These are phyloP conservation scores for Barbus barbus DNA, from an alignment of 2,113 vertebrate genomes.

Conservation along the genomic window DNA sequence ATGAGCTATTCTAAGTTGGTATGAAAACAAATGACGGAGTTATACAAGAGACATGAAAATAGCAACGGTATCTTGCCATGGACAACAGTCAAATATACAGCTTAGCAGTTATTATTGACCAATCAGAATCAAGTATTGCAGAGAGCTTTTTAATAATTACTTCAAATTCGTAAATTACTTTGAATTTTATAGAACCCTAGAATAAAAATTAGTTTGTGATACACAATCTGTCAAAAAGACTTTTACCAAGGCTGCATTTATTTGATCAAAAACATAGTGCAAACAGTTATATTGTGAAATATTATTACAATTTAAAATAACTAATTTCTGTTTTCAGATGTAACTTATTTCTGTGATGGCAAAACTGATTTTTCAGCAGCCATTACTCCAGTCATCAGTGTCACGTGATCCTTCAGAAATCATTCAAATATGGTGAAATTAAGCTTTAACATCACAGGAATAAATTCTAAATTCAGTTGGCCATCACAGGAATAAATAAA, in stretches of 20 bases:
- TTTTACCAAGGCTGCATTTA: not conserved
- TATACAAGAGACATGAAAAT: not conserved
- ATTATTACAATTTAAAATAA: not conserved
- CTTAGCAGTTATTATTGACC: not conserved
- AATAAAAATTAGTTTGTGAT: not conserved
- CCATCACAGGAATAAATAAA: not conserved
- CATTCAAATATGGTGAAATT: not conserved
- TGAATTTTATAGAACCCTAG: not conserved
- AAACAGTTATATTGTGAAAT: not conserved
- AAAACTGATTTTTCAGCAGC: no score
- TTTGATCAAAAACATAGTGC: not conserved
- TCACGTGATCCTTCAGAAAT: not conserved
- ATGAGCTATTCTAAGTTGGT: not conserved
- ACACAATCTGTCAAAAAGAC: not conserved
- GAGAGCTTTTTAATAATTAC: not conserved
- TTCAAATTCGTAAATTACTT: not conserved
- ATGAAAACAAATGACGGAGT: not conserved
- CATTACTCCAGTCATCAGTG: not conserved
- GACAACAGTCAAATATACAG: not conserved
- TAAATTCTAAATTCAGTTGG: not conserved
- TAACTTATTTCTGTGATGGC: no score
- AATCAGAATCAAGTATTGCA: not conserved
- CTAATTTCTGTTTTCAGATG: not conserved
- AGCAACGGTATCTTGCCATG: not conserved
- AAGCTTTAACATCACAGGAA: not conserved